phyloP scores from a whole-genome alignment of 2,888 invertebrate genomes.

The Caenorhabditis wallacei region DNA sequence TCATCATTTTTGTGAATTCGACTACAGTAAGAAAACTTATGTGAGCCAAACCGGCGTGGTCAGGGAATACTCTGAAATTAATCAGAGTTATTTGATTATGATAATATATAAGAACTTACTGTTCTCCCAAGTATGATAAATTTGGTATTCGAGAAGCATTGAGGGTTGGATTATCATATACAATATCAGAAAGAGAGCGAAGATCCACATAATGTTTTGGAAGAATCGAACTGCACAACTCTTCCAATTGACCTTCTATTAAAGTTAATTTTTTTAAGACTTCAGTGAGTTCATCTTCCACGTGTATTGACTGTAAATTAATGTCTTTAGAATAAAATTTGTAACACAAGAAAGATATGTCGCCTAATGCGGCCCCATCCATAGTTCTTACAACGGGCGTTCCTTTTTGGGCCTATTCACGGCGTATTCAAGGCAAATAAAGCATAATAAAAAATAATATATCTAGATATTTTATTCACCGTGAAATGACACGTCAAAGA shows the following conservation, averaged over 20 bases:
- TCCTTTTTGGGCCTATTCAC: no score
- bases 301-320: background rate
- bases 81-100: background rate
- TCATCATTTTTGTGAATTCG: slow-evolving; percentile 26
- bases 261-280: background rate
- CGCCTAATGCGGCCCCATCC: no score
- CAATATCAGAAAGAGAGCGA: slow-evolving; percentile 14
- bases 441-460: no score
- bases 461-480: no score
- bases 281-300: slow-evolving; percentile 7
- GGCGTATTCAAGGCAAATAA: no score
- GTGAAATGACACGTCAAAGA: no score
- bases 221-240: background rate
- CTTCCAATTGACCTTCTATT: slow-evolving; percentile 7
- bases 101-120: slow-evolving; percentile 7
- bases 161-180: background rate
- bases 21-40: slow-evolving; percentile 18
- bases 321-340: background rate
- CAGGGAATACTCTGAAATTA: slow-evolving; percentile 17
- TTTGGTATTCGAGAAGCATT: background rate
- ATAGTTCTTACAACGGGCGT: no score
- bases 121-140: background rate
- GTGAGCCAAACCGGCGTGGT: slow-evolving; percentile 21
- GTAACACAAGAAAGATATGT: no score
- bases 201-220: slow-evolving; percentile 7